Evolutionary conservation across 2,888 invertebrate genomes (phyloP).

Genomic region (Drosophila ochracea): DNA sequence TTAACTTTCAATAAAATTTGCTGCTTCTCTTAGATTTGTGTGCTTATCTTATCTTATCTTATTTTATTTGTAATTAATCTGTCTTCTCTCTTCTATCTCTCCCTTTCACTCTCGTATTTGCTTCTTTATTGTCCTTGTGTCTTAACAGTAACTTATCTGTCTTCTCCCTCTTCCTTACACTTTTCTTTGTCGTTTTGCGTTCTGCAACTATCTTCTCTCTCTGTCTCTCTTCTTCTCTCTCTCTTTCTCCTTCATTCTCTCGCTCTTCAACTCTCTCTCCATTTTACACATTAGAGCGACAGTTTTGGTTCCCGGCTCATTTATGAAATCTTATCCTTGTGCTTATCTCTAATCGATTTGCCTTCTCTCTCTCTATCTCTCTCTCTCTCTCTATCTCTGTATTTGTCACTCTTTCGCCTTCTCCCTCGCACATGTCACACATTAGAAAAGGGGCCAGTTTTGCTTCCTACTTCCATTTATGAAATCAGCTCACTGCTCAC

Average conservation of each 20-base stretch:
- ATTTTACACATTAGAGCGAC: neutral
- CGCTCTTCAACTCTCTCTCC: neutral
- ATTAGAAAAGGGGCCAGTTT: conserved; percentile 1
- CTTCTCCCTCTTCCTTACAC: neutral
- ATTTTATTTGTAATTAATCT: neutral
- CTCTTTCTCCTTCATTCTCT: accelerated
- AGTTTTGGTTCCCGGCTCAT: neutral
- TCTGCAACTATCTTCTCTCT: neutral
- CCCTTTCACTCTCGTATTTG: neutral
- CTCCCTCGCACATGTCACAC: conserved; percentile 25
- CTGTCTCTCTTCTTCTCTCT: neutral
- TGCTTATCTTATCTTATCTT: neutral
- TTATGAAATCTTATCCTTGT: conserved; percentile 1
- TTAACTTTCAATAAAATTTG: neutral
- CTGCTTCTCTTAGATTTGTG: neutral
- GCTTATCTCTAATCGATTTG: conserved; percentile 23
- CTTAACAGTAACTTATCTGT: neutral
- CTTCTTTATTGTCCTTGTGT: neutral
- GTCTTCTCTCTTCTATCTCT: neutral
- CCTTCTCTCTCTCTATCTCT: neutral
- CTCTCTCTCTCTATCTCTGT: neutral
- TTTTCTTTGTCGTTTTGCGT: neutral
- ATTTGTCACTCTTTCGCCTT: neutral
- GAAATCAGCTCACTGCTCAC: conserved; percentile 29
- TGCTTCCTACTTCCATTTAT: conserved; percentile 24